Base-by-base conservation (phyloP, 2,113 vertebrate species). In the Butorides virescens region DNA sequence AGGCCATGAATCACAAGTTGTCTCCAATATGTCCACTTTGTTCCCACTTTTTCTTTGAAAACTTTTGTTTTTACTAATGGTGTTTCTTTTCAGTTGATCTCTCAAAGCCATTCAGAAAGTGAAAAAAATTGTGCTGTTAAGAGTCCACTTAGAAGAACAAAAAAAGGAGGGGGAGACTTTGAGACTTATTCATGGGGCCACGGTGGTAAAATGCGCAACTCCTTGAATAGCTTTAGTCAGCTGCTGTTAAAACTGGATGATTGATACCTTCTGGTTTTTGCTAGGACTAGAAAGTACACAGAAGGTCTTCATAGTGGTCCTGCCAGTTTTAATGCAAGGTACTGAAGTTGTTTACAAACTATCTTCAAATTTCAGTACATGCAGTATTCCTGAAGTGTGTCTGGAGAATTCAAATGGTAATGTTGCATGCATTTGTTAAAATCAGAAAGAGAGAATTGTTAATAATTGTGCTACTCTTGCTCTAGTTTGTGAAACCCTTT, bases 81-180 rank as follows among this genome's bases (percentile, higher is more conserved):
- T 93, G 71, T 83, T 97, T 97, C 98, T 98, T 98, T 98, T 98
- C 98, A 98, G 97, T 95, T 97, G 96, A 98, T 98, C 98, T 98
- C 97, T 97, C 47, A 80, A 98, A 98, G 97, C 97, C 94, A 98
- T 98, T 98, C 97, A 98, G 95, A 96, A 97, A 95, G 72, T 67
- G 9, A 96, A 97, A 59, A 95, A 94, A 98, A 96, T 66, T 97
- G 93, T 91, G 93, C 93, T 96, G 95, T 98, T 98, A 95, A 99
- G 98, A 98, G 98, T 98, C 98, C 98, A 98, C 99, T 99, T 97
- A 98, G 96, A 97, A 97, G 94, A 97, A 98, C 98, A 99, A 99
- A 99, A 90, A 97, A 65, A 98, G 96, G 95, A 97, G 93, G 42
- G 36, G 27, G 30, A 78, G 67, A 68, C 68, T 71, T 97, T 97